Base-by-base conservation (phyloP, 2,888 invertebrate genomes). In the Ennomos fuscantarius region DNA sequence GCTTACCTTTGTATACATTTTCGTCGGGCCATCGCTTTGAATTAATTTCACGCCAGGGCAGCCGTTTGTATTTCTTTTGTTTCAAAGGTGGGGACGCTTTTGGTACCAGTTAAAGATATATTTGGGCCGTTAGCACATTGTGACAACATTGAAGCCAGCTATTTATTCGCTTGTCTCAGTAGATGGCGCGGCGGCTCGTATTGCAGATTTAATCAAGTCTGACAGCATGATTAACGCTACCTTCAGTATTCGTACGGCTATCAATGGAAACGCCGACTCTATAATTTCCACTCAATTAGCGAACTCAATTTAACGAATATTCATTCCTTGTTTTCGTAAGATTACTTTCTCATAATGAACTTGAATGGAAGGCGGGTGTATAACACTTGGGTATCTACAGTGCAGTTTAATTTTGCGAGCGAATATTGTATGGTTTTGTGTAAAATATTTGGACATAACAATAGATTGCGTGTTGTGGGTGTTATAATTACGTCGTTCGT, bases 181-280 rank as follows among this genome's bases (percentile, higher is more conserved):
- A 83, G 86, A 82, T 78, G 82, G 78, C 78, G 79, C 79, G 74
- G 75, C 73, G 74, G 74, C 78, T 84, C 86, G 82, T 85, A 86
- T 87, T 87, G 85, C 81, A 87, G 87, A 87, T 89, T 84, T 85
- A 89, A 87, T 89, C 87, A 87, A 86, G 79, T 78, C 79, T 83
- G 86, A 82, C 85, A 82, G 84, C 69, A 78, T 85, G 84, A 88
- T 86, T 87, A 85, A 88, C 87, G 81, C 72, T 76, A 82, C 84
- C 84, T 83, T 85, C 81, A 79, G 78, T 70, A 78, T 79, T 82
- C 72, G 76, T 73, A 71, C 70, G 69, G 73, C 76, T 77, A 81
- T 83, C 79, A 82, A 84, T 81, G 78, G 78, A 74, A 75, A 73
- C 68, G 71, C 70, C 66, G 72, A 67, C 70, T 61, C 72, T 69